These are phyloP conservation scores for Heliornis fulica DNA, from an alignment of 2,113 vertebrate genomes.

Conservation along the genomic window DNA sequence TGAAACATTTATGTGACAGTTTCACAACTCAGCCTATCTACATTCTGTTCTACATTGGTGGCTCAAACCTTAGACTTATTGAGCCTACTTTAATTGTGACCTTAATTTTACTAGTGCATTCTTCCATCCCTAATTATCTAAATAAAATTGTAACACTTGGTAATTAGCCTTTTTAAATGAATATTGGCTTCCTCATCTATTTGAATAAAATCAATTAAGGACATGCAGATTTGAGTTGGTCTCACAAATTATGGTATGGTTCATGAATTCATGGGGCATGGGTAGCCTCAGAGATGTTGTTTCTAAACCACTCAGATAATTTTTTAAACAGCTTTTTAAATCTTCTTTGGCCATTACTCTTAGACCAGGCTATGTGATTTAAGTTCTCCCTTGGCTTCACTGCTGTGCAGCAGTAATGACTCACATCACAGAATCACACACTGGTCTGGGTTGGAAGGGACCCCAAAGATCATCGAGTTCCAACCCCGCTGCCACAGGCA, in stretches of 20 bases:
- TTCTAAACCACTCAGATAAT: not conserved
- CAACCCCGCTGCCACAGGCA: too few species aligned
- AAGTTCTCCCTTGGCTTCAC: not conserved
- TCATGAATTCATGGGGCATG: not conserved
- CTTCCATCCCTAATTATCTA: constrained; percentile 14
- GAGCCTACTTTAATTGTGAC: not conserved
- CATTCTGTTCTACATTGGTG: not conserved
- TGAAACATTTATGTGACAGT: not conserved
- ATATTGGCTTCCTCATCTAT: constrained; percentile 25
- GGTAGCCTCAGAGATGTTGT: not conserved
- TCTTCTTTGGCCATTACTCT: not conserved
- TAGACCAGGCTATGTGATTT: not conserved
- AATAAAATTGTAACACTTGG: not conserved
- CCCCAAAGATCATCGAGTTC: too few species aligned
- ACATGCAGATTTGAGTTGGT: not conserved
- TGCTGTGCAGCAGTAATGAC: not conserved
- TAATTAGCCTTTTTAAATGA: not conserved
- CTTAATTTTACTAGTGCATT: constrained; percentile 17
- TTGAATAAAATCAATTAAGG: not conserved
- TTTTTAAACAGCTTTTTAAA: not conserved
- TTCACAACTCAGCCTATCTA: not conserved
- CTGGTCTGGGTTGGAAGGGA: too few species aligned
- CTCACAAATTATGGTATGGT: not conserved
- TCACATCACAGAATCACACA: too few species aligned
- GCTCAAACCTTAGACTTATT: not conserved